Base-by-base conservation (phyloP, 2,888 invertebrate genomes). In the Conistra vaccinii region DNA sequence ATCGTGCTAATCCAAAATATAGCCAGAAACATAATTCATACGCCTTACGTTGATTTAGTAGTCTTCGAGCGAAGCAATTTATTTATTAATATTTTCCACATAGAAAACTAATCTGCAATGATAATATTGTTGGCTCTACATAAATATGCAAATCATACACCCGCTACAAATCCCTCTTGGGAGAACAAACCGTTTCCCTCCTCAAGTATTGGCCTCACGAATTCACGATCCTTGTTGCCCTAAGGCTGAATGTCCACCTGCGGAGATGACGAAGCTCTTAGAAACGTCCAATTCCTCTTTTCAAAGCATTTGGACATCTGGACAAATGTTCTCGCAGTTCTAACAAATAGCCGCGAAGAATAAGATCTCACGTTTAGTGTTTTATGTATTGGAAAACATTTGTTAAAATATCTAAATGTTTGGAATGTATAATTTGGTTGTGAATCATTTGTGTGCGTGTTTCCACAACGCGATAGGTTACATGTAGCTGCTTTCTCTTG, bases 131-230 rank as follows among this genome's bases (percentile, higher is more conserved):
- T 86, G 84, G 82, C 83, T 87, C 79, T 86, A 88, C 87, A 91
- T 91, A 91, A 91, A 91, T 90, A 91, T 91, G 91, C 88, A 91
- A 91, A 91, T 91, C 83, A 81, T 84, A 85, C 80, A 84, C 78
- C 83, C 87, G 87, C 85, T 86, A 88, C 86, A 86, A 90, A 89
- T 90, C 89, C 89, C 91, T 87, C 86, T 81, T 72, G 91, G 89
- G 89, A 89, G 82, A 68, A 62, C 73, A 80, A 85, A 82, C 87
- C 81, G 85, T 90, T 87, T 88, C 88, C 84, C 88, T 90, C 73
- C 72, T 90, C 89, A 89, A 89, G 91, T 90, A 90, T 91, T 91
- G 85, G 80, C 75, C 87, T 89, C 91, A 91, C 48, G 48, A 48
- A 48, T 20, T 20, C 6, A 48, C 91, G 91, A 89, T 87, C 88